phyloP scores from a whole-genome alignment of 2,888 invertebrate species.

The Trissolcus brochymenae region DNA sequence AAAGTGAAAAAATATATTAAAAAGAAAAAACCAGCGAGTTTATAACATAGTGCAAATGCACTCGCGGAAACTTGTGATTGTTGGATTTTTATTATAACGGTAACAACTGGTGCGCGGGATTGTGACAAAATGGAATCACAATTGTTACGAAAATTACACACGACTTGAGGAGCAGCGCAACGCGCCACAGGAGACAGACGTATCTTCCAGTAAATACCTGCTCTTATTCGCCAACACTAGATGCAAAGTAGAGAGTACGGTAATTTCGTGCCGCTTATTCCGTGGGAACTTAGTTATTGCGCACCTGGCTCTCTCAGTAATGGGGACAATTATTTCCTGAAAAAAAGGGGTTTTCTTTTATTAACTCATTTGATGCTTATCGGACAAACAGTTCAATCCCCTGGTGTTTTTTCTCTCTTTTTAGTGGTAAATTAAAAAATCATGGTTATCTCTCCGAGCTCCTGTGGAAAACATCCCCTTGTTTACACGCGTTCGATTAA shows the following conservation, averaged over 20 bases:
- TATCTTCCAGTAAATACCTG: constrained; percentile 31
- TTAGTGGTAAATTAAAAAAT: no score
- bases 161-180: constrained; percentile 14
- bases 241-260: constrained; percentile 28
- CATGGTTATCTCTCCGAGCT: no score
- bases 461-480: background rate
- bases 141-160: constrained; percentile 38
- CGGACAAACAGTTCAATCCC: no score
- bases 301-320: constrained; percentile 1
- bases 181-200: constrained; percentile 27
- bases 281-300: constrained; percentile 33
- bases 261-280: constrained; percentile 14
- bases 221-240: constrained; percentile 28
- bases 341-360: background rate
- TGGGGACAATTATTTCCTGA: constrained; percentile 8
- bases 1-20: background rate
- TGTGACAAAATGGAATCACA: constrained; percentile 37
- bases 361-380: background rate
- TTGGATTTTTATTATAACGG: constrained; percentile 46
- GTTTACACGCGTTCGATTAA: background rate
- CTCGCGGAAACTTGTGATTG: constrained; percentile 24
- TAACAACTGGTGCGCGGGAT: constrained; percentile 34
- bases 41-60: constrained; percentile 7
- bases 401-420: no score
- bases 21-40: background rate